Evolutionary conservation across 1,140 invertebrate species (phyloP).

Genomic region (Heliconius nattereri): DNA sequence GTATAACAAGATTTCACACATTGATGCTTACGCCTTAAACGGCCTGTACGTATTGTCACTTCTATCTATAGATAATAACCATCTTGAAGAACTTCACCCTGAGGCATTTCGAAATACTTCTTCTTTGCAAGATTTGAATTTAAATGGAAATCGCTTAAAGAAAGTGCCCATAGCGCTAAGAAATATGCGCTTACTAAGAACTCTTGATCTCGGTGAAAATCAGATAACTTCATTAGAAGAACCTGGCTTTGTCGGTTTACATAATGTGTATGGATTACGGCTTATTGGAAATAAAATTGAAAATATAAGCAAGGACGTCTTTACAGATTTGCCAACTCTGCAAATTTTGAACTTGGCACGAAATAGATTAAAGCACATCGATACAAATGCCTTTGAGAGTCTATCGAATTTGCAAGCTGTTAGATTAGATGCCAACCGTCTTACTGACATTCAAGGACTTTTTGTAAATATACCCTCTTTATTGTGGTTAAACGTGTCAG

Average conservation of each 20-base stretch:
- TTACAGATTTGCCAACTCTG: constrained; percentile 89
- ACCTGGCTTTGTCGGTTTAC: constrained; percentile 90
- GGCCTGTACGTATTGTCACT: constrained; percentile 89
- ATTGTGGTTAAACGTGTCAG: constrained; percentile 94
- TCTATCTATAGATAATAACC: constrained; percentile 90
- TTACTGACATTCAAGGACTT: constrained; percentile 91
- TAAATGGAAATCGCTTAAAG: constrained; percentile 91
- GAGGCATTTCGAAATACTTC: constrained; percentile 92
- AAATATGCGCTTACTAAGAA: constrained; percentile 87
- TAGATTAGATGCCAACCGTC: constrained; percentile 91
- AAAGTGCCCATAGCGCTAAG: constrained; percentile 89
- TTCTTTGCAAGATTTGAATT: constrained; percentile 91
- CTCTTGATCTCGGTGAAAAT: constrained; percentile 93
- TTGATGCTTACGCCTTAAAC: constrained; percentile 89
- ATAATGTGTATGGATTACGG: constrained; percentile 89
- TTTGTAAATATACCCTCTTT: constrained; percentile 91
- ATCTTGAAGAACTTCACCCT: constrained; percentile 87
- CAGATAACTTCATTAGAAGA: constrained; percentile 88
- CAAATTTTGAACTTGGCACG: constrained; percentile 94
- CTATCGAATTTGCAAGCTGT: constrained; percentile 92
- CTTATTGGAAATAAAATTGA: constrained; percentile 94
- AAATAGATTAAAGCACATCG: constrained; percentile 90
- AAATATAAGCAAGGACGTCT: constrained; percentile 90
- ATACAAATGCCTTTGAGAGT: constrained; percentile 90
- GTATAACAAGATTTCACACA: constrained; percentile 88